Percentiles rank a stretch among this genome's conserved stretches.
Evolutionary conservation across 2,113 vertebrate species (phyloP).

Genomic region (Ptychochromis oligacanthus): DNA sequence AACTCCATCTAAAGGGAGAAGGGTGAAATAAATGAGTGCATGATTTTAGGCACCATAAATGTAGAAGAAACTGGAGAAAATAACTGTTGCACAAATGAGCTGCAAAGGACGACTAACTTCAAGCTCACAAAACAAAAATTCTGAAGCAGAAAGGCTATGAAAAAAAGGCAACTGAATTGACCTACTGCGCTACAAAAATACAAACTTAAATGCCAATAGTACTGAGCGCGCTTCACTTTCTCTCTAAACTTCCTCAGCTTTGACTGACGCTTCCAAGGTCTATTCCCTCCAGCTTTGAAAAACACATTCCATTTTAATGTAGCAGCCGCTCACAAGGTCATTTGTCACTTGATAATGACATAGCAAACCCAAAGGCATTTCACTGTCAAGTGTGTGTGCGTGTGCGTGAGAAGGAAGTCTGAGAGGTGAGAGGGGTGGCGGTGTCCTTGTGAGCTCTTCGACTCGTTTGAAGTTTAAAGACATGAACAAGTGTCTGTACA

Average conservation of each 20-base stretch:
- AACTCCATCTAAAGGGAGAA: background rate
- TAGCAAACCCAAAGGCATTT: constrained; percentile 61
- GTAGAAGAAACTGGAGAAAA: background rate
- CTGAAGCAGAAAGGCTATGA: background rate
- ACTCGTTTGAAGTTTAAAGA: constrained; percentile 42
- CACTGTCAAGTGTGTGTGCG: constrained; percentile 28
- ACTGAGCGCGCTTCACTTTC: background rate
- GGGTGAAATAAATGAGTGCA: background rate
- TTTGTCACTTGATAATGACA: constrained; percentile 72
- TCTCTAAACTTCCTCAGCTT: constrained; percentile 48
- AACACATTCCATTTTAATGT: constrained; percentile 70
- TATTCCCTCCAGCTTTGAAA: constrained; percentile 63
- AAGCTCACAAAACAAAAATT: background rate
- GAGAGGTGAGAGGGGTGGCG: constrained; percentile 14
- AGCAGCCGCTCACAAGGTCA: constrained; percentile 62
- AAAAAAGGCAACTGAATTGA: background rate
- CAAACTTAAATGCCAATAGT: background rate
- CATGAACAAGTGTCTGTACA: background rate
- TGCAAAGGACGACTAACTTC: too few species aligned
- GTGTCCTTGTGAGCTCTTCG: constrained; percentile 31
- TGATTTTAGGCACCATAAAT: background rate
- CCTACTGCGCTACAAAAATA: background rate
- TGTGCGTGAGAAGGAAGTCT: constrained; percentile 2
- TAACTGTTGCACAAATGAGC: background rate
- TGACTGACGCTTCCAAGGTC: constrained; percentile 43